Evolutionary conservation across 2,888 invertebrate genomes (phyloP), one percentile per base, ranked within the genome.

Genomic region (Callyntrura sp.): DNA sequence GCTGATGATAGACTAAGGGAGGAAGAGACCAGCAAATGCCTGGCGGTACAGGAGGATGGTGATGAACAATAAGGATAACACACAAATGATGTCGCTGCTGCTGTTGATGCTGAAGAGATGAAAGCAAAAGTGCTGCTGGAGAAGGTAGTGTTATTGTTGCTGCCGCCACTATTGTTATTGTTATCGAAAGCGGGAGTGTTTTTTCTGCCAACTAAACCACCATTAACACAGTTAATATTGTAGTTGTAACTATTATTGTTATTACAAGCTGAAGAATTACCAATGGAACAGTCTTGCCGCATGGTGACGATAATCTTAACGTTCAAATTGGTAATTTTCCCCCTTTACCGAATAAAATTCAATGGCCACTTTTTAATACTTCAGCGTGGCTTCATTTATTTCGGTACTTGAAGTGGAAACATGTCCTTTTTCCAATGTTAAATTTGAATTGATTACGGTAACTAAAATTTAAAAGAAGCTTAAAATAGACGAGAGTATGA

Each of bases 1-100:
- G 87, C 87, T 9, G 87, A 68, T 0, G 87, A 87, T 17, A 87
- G 14, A n/a, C 51, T 9, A 57, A 87, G 25, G 11, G 87, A 87
- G 6, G 87, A 87, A 17, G 87, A 87, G 55, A 87, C 87, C 45
- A 87, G 87, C 11, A 87, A 51, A 45, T 81, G 81, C 45, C 81
- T 87, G 5, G 81, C 43, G 0, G 79, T 48, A 68, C 48, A 48
- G 11, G 48, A 9, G n/a, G 78, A 62, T 28, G 62, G 45, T 79
- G 76, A 20, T 48, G 62, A 45, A 48, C 23, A 55, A 57, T 35
- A 51, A 35, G 73, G 35, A 43, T 23, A 85, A 11, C 17, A 70
- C 45, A 70, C 51, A 51, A 70, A 55, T 23, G 82, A 82, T 14
- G n/a, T n/a, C n/a, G n/a, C n/a, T n/a, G n/a, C n/a, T n/a, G n/a